phyloP scores from a whole-genome alignment of 2,113 vertebrate species.

The Phocoena phocoena region DNA sequence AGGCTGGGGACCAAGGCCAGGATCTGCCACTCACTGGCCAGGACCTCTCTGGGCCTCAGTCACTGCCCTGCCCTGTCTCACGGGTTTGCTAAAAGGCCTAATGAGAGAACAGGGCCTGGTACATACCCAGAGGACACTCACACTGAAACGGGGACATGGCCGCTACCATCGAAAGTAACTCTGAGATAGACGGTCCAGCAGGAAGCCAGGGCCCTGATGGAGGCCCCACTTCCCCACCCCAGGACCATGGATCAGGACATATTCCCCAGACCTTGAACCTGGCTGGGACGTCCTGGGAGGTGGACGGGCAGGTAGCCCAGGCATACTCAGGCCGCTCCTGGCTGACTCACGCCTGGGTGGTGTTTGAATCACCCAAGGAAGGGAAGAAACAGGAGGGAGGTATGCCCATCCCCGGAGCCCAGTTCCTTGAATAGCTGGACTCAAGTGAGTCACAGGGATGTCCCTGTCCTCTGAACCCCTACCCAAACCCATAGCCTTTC shows the following conservation, averaged over 20 bases:
- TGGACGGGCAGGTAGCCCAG: not conserved
- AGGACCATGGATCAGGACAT: not conserved
- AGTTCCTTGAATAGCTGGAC: not conserved
- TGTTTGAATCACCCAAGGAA: not conserved
- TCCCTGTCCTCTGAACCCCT: not conserved
- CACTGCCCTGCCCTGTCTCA: not conserved
- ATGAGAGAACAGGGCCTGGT: not conserved
- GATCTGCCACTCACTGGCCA: not conserved
- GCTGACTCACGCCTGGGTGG: constrained; percentile 67
- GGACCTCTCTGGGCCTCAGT: not conserved
- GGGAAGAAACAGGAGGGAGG: not conserved
- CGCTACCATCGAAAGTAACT: not conserved
- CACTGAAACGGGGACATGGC: not conserved
- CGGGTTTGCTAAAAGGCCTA: not conserved
- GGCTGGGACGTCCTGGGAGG: not conserved
- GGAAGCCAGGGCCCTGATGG: not conserved
- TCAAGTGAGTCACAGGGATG: not conserved
- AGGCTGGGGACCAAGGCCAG: not conserved
- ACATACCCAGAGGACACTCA: not conserved
- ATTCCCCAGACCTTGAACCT: not conserved
- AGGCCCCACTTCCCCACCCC: not conserved
- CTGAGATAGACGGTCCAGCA: not conserved
- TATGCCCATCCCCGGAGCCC: not conserved
- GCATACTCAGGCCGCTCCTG: not conserved
- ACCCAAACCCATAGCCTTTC: not conserved